Conservation (phyloP, 2,888 invertebrate genomes). For the Plagodis dolabraria region DNA sequence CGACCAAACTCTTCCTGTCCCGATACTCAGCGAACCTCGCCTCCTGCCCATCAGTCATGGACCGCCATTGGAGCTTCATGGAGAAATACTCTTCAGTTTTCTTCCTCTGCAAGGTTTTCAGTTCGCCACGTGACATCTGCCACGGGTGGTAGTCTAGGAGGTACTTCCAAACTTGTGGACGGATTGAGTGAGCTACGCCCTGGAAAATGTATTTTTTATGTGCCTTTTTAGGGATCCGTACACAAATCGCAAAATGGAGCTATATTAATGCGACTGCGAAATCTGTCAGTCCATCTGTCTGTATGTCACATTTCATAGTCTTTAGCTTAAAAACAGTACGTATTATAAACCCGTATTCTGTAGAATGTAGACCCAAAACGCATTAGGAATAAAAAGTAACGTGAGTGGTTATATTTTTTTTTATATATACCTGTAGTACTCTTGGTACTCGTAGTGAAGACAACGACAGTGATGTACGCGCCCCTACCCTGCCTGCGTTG, state of each 20-base stretch:
- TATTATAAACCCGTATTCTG: neutral
- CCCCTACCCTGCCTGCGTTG: too few species aligned
- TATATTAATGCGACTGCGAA: too few species aligned
- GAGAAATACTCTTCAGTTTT: constrained; percentile 94
- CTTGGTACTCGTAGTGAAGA: too few species aligned
- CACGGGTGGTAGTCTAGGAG: constrained; percentile 95
- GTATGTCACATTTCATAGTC: too few species aligned
- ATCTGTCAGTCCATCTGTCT: too few species aligned
- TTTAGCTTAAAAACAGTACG: neutral
- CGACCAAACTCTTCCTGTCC: constrained; percentile 96
- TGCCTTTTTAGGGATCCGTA: too few species aligned
- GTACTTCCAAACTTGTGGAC: constrained; percentile 97
- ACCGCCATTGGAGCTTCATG: constrained; percentile 99
- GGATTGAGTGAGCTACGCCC: constrained; percentile 91
- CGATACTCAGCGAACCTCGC: constrained; percentile 92
- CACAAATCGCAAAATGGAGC: too few species aligned
- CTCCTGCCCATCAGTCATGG: constrained; percentile 95
- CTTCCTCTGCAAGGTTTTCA: constrained; percentile 88
- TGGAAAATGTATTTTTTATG: constrained; percentile 54
- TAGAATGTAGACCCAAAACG: too few species aligned
- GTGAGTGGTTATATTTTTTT: too few species aligned
- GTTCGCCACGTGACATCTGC: constrained; percentile 90
- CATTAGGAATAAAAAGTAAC: too few species aligned
- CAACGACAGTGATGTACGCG: too few species aligned
- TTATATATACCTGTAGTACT: too few species aligned